Conservation (phyloP, 2,888 invertebrate species). For the Creontiades dilutus region DNA sequence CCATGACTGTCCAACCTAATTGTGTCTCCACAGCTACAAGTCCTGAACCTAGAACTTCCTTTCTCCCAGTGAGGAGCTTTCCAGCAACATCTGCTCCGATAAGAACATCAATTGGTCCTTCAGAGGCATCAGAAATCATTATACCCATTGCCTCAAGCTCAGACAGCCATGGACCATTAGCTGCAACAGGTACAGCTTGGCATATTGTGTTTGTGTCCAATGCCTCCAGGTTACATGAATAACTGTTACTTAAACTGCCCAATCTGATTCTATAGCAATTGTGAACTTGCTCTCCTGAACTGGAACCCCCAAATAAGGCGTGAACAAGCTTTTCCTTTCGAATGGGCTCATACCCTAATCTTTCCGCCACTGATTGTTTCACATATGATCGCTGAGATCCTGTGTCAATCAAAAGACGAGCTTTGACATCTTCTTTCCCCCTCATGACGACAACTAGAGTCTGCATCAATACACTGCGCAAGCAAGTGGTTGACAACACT, state of each 20-base stretch:
- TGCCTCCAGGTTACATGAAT: conserved; percentile 34
- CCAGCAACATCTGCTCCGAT: conserved; percentile 67
- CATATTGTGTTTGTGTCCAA: neutral
- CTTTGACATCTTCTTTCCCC: neutral
- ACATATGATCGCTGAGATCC: conserved; percentile 51
- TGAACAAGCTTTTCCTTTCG: neutral
- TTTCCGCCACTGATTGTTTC: neutral
- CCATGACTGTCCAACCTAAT: conserved; percentile 59
- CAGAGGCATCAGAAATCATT: neutral
- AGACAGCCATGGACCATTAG: neutral
- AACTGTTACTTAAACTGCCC: neutral
- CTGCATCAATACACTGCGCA: neutral
- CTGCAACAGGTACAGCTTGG: neutral
- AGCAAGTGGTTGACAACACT: neutral
- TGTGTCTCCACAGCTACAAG: conserved; percentile 46
- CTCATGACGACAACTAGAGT: neutral
- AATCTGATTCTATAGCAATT: conserved; percentile 65
- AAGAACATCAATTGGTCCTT: conserved; percentile 41
- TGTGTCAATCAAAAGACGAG: conserved; percentile 20
- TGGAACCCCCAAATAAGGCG: conserved; percentile 36
- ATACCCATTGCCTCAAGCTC: neutral
- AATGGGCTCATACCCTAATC: neutral
- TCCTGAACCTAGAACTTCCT: neutral
- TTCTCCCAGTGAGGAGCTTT: conserved; percentile 30
- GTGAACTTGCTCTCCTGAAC: neutral